Conservation (phyloP, 1,140 invertebrate genomes). For the Carposina sasakii region DNA sequence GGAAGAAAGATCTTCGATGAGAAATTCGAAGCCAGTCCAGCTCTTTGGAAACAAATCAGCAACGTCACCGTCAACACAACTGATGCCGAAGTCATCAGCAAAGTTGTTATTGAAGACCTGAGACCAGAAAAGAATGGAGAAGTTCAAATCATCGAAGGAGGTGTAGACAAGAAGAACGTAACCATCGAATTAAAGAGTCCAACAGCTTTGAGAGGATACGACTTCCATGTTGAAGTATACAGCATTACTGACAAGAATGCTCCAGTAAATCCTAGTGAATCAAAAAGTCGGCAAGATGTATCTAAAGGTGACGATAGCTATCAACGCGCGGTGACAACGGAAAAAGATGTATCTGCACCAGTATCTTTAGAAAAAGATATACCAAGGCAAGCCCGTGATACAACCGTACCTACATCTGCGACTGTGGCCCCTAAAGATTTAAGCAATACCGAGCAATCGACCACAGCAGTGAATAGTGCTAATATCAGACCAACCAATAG, state of each 20-base stretch:
- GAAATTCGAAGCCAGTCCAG: slow-evolving; percentile 41
- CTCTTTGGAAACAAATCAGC: slow-evolving; percentile 49
- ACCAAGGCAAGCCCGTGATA: no score
- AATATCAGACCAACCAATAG: no score
- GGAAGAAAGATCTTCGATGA: slow-evolving; percentile 46
- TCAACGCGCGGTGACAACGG: no score
- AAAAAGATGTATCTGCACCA: no score
- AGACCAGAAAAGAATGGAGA: slow-evolving; percentile 52
- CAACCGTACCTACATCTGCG: no score
- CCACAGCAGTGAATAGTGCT: no score
- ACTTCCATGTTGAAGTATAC: slow-evolving; percentile 50
- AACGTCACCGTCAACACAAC: slow-evolving; percentile 44
- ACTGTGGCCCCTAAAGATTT: no score
- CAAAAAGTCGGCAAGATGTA: no score
- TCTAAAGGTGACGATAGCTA: no score
- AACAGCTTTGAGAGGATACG: slow-evolving; percentile 48
- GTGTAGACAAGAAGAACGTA: slow-evolving; percentile 43
- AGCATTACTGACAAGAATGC: slow-evolving; percentile 4
- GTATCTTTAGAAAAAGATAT: no score
- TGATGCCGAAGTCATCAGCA: slow-evolving; percentile 43
- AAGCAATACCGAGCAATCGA: no score
- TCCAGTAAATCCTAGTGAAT: not conserved
- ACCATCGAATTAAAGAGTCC: slow-evolving; percentile 59
- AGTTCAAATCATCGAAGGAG: slow-evolving; percentile 46
- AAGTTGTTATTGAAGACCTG: slow-evolving; percentile 42